phyloP scores from a whole-genome alignment of 2,888 invertebrate genomes.

The Bibio marci region DNA sequence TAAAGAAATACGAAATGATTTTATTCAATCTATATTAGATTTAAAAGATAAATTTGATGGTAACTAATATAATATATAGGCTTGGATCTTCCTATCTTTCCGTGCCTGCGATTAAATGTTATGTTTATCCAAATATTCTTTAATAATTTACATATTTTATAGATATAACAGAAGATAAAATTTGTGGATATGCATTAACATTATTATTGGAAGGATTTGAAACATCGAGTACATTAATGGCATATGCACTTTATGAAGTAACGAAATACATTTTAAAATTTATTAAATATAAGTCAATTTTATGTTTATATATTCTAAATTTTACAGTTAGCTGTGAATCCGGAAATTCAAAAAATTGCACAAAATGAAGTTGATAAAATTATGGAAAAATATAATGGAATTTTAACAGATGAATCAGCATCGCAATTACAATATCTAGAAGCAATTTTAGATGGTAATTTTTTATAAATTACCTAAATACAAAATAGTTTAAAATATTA shows the following conservation, averaged over 20 bases:
- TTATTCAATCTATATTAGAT: not conserved
- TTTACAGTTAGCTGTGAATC: constrained; percentile 31
- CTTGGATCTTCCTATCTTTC: too few relatives aligned
- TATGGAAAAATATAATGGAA: constrained; percentile 21
- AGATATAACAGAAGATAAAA: constrained; percentile 25
- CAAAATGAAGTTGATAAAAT: constrained; percentile 27
- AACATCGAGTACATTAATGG: constrained; percentile 32
- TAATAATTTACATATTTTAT: too few relatives aligned
- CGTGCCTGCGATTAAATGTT: too few relatives aligned
- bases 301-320: too few relatives aligned
- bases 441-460: constrained; percentile 22
- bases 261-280: too few relatives aligned
- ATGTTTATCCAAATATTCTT: too few relatives aligned
- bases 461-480: constrained; percentile 12
- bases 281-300: too few relatives aligned
- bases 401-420: constrained; percentile 30
- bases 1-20: not conserved
- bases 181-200: constrained; percentile 35
- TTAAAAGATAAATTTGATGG: not conserved
- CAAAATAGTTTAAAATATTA: too few relatives aligned
- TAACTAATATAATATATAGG: too few relatives aligned
- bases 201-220: constrained; percentile 38
- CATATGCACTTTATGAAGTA: constrained; percentile 32
- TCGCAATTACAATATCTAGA: constrained; percentile 32
- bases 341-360: constrained; percentile 27